Evolutionary conservation across 2,888 invertebrate genomes (phyloP).

Genomic region (Tridacna crocea): DNA sequence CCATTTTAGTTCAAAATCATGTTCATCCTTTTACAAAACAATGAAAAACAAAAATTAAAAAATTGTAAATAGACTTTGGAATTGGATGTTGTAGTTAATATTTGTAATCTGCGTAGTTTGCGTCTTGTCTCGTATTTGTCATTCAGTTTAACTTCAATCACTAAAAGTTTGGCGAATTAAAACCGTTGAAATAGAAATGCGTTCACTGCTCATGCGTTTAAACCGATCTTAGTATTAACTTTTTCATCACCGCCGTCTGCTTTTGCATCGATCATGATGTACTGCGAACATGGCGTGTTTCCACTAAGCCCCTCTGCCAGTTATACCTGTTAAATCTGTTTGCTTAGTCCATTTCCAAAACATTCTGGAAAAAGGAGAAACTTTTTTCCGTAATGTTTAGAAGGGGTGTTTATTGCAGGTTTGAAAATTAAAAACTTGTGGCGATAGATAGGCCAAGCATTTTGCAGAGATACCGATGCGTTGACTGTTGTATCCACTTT

Average conservation of each 20-base stretch:
- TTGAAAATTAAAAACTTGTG: too few relatives aligned
- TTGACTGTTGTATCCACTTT: too few relatives aligned
- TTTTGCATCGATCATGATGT: neutral
- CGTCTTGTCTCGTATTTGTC: constrained; percentile 15
- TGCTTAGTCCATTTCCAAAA: too few relatives aligned
- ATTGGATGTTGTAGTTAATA: constrained; percentile 23
- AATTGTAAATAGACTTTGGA: constrained; percentile 15
- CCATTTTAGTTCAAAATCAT: constrained; percentile 9
- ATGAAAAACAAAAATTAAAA: neutral
- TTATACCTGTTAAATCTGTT: too few relatives aligned
- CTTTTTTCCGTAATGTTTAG: too few relatives aligned
- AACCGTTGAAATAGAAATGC: constrained; percentile 17
- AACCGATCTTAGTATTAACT: too few relatives aligned
- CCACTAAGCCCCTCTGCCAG: neutral
- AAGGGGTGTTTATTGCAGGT: too few relatives aligned
- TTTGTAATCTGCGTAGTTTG: constrained; percentile 6
- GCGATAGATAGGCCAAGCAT: too few relatives aligned
- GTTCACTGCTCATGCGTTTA: neutral
- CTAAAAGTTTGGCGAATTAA: neutral
- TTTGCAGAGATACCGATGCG: too few relatives aligned
- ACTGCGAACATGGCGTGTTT: neutral
- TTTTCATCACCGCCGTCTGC: too few relatives aligned
- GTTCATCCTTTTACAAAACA: constrained; percentile 5
- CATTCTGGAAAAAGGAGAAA: too few relatives aligned
- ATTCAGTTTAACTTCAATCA: neutral